phyloP scores from a whole-genome alignment of 2,888 invertebrate genomes.

The Gerosis bhagava region DNA sequence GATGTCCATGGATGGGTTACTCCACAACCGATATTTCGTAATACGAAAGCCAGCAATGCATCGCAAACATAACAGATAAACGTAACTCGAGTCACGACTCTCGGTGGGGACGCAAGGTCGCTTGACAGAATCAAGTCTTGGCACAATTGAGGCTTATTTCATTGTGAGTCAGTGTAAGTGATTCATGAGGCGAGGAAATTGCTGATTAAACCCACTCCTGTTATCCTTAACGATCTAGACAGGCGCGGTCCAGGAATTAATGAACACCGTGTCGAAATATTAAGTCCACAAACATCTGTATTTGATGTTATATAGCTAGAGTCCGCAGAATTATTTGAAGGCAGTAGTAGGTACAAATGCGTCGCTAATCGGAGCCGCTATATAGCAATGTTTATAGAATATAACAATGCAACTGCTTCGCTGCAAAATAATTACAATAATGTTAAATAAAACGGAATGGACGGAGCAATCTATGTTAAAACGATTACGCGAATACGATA shows the following conservation, averaged over 20 bases:
- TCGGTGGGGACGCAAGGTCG: constrained; percentile 56
- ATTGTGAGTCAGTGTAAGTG: constrained; percentile 46
- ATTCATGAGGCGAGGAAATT: constrained; percentile 55
- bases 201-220: constrained; percentile 51
- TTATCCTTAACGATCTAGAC: constrained; percentile 42
- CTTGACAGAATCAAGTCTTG: constrained; percentile 45
- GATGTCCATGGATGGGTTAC: constrained; percentile 46
- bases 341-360: no score
- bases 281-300: no score
- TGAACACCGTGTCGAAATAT: no score
- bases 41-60: constrained; percentile 50
- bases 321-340: no score
- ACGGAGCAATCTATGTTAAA: no score
- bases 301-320: no score
- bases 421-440: no score
- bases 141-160: constrained; percentile 44
- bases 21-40: constrained; percentile 33
- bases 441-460: no score
- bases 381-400: no score
- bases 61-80: constrained; percentile 30
- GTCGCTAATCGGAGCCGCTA: no score
- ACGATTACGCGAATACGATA: no score
- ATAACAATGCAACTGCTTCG: no score
- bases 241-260: constrained; percentile 48
- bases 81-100: constrained; percentile 9